Evolutionary conservation across 2,113 vertebrate species (phyloP).

Genomic region (Hypanus sabinus): DNA sequence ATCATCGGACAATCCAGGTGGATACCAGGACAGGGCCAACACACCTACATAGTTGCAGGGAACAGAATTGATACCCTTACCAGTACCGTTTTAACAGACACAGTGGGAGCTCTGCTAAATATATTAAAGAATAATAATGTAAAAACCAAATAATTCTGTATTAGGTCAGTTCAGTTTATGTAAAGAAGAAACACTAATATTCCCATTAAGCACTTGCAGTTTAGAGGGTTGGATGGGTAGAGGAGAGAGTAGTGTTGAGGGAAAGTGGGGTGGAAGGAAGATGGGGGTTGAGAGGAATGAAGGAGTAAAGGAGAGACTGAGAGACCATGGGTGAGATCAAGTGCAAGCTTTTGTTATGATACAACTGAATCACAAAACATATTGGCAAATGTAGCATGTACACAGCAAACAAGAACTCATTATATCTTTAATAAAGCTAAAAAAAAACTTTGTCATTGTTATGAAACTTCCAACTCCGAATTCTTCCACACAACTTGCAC

Average conservation of each 20-base stretch:
- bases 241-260: too few relatives aligned
- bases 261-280: not conserved
- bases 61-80: conserved; percentile 38
- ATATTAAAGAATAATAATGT: not conserved
- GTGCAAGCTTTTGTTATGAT: not conserved
- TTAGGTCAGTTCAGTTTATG: not conserved
- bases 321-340: not conserved
- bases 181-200: not conserved
- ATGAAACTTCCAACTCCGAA: not conserved
- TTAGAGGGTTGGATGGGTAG: too few relatives aligned
- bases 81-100: not conserved
- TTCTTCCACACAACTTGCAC: not conserved
- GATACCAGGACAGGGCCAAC: conserved; percentile 89
- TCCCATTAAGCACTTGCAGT: not conserved
- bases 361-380: not conserved
- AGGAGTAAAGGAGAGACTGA: too few relatives aligned
- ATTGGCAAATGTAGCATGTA: not conserved
- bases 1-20: conserved; percentile 74
- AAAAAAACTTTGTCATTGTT: too few relatives aligned
- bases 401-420: not conserved
- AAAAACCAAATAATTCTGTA: not conserved
- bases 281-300: not conserved
- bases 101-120: not conserved
- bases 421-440: too few relatives aligned
- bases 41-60: conserved; percentile 64